phyloP scores from a whole-genome alignment of 2,888 invertebrate species.

The Carcina quercana region DNA sequence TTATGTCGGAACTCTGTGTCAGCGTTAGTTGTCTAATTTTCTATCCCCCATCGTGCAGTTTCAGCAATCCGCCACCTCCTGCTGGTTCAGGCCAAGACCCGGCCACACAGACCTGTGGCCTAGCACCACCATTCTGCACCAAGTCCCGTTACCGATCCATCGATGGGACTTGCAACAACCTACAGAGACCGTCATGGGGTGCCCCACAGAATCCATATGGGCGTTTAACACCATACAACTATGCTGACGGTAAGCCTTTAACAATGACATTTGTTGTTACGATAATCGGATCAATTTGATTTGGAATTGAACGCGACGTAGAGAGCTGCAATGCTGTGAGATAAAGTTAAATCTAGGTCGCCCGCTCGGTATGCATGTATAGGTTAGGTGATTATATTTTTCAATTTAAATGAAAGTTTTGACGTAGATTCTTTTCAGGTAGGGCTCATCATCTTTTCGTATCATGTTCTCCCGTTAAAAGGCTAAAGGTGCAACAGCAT shows the following conservation, averaged over 20 bases:
- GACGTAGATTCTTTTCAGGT: too few relatives aligned
- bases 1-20: not conserved
- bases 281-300: too few relatives aligned
- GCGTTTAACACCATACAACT: conserved; percentile 77
- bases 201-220: conserved; percentile 82
- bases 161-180: conserved; percentile 97
- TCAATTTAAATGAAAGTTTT: too few relatives aligned
- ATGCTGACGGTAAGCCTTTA: conserved; percentile 77
- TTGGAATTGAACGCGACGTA: too few relatives aligned
- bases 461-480: too few relatives aligned
- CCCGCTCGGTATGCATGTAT: too few relatives aligned
- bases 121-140: conserved; percentile 59
- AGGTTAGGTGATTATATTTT: too few relatives aligned
- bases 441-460: too few relatives aligned
- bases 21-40: not conserved
- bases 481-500: too few relatives aligned
- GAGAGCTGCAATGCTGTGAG: too few relatives aligned
- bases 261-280: not conserved
- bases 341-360: too few relatives aligned
- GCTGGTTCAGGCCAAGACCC: conserved; percentile 54
- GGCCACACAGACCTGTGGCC: conserved; percentile 61
- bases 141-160: conserved; percentile 79
- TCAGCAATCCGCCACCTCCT: conserved; percentile 61
- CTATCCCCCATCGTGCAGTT: conserved; percentile 39
- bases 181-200: conserved; percentile 87